Base-by-base conservation (phyloP, 2,113 vertebrate species). In the Etheostoma cragini region DNA sequence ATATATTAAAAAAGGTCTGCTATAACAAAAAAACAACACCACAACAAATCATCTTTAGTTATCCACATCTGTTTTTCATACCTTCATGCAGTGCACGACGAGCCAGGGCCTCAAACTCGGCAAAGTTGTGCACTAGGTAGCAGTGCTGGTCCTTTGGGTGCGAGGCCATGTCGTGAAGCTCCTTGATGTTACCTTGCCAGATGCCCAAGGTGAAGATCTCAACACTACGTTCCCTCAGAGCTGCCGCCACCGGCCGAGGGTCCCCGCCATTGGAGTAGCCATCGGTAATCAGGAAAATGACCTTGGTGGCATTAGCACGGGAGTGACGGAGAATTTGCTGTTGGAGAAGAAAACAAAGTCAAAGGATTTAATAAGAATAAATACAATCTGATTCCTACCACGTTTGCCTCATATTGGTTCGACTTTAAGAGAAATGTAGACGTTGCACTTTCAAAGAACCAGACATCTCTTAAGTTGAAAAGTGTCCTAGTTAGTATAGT, bases 191-290 rank as follows among this genome's bases (percentile, higher is more conserved):
- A 0, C 98, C 98, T 86, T 99, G 98, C 98, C 98, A 99, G 92
- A 99, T 99, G 42, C 98, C 98, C 62, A 99, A 94, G 0, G 98
- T 99, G 92, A 98, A 99, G 93, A 99, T 98, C 94, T 99, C 98
- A 38, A 98, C 98, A 14, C 97, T 97, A 21, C 95, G 95, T 24
- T 97, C 96, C 61, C 97, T 94, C 60, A 99, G 95, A 0, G 95
- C 95, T 0, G 97, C 95, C 8, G 98, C 98, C 77, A 98, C 88
- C 0, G 97, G 98, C 61, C 98, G 96, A 1, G 98, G 98, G 88
- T 99, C 98, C 19, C 98, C 98, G 0, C 98, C 98, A 0, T 99
- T 99, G 42, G 98, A 99, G 95, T 99, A 99, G 11, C 98, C 98
- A 14, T 99, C 98, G 6, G 98, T 99, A 88, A 99, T 98, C 72